phyloP scores from a whole-genome alignment of 92 coral and sea anemone genomes.

The Phenganax stokvisi region DNA sequence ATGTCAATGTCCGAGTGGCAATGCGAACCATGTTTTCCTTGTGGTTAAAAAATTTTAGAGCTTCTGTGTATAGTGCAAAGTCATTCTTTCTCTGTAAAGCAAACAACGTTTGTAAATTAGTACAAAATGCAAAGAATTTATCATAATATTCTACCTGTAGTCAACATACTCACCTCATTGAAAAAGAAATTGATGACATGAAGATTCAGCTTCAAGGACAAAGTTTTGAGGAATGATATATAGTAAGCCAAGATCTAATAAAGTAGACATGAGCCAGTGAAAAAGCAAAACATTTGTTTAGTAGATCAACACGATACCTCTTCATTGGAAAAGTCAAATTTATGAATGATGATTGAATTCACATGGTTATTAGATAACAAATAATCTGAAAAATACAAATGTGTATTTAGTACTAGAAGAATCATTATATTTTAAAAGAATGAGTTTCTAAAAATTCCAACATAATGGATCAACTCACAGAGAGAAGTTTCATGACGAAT shows the following conservation, averaged over 20 bases:
- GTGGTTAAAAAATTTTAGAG: slow-evolving; percentile 91
- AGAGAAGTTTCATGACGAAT: slow-evolving; percentile 95
- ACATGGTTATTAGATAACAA: slow-evolving; percentile 90
- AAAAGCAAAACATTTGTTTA: not conserved
- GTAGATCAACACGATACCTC: slow-evolving; percentile 56
- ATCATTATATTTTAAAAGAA: not conserved
- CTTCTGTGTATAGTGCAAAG: slow-evolving; percentile 94
- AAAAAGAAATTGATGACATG: slow-evolving; percentile 97
- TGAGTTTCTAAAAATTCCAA: not conserved
- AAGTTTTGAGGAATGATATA: slow-evolving; percentile 89
- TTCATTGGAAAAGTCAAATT: slow-evolving; percentile 98
- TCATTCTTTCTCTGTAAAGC: slow-evolving; percentile 85
- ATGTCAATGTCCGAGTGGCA: slow-evolving; percentile 87
- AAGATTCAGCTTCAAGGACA: slow-evolving; percentile 87
- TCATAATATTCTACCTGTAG: not conserved
- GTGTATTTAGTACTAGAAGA: not conserved
- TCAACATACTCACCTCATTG: slow-evolving; percentile 68
- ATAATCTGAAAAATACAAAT: slow-evolving; percentile 53
- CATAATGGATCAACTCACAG: slow-evolving; percentile 54
- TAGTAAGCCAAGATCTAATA: slow-evolving; percentile 85
- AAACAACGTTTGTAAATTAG: not conserved
- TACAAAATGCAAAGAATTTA: not conserved
- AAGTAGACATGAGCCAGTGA: not conserved
- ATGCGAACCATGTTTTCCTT: slow-evolving; percentile 96
- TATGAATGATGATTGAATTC: slow-evolving; percentile 85